Evolutionary conservation across 2,113 vertebrate species (phyloP), one percentile per base, ranked within the genome.

Genomic region (Carlito syrichta): DNA sequence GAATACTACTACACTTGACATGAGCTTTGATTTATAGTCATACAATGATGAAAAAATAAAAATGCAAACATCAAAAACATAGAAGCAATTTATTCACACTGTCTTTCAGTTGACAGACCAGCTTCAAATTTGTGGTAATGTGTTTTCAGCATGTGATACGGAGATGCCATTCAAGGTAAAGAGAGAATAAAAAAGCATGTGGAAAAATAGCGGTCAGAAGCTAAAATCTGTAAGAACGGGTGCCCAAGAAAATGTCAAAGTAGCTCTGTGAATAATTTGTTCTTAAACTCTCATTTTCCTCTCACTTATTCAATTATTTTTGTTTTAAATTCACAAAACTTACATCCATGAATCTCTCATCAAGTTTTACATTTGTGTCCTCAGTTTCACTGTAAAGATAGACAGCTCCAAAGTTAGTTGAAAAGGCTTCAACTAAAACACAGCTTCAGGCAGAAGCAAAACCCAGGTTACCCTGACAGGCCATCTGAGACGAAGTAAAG

Each of bases 31-130:
- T 50, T 93, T 88, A 96, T 8, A 86, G 71, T 12, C 56, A 35
- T 84, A 95, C 90, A 83, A 7, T 79, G 52, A 96, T 90, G 54
- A 8, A 74, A 48, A 97, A 84, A 13, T 82, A 82, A 56, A 98
- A 98, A 97, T 71, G 25, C 25, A 97, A 92, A 93, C 50, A 88
- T 62, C 20, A 97, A 94, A 83, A 35, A 96, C 66, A 94, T 45
- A 95, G 69, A 76, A 96, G 83, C 30, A 96, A 96, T 97, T 98
- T 97, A 97, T 96, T 97, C 79, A 96, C 45, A 12, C 45, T 96
- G 87, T 62, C 71, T 96, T 92, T 88, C 91, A 96, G 54, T 82
- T 97, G 95, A 97, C 43, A 97, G 12, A 71, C 7, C 12, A 93
- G 77, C 73, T 97, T 97, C 69, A 94, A 86, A 90, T 91, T 95